phyloP scores from a whole-genome alignment of 2,113 vertebrate genomes.

The Pelecanoides urinatrix region DNA sequence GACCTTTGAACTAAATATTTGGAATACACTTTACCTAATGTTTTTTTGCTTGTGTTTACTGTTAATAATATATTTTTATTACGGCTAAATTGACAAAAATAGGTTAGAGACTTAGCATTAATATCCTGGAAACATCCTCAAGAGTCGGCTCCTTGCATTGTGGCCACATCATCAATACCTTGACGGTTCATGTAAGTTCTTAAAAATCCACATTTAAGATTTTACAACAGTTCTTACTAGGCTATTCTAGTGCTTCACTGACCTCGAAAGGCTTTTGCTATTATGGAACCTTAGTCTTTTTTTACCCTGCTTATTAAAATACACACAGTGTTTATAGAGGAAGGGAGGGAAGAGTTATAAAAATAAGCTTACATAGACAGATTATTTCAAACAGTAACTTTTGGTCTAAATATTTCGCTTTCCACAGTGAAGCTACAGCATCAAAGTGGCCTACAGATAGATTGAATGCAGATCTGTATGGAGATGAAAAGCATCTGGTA shows the following conservation, averaged over 20 bases:
- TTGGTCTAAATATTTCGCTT: not conserved
- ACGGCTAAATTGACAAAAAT: not conserved
- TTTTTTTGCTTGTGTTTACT: not conserved
- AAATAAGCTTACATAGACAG: not conserved
- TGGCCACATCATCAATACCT: not conserved
- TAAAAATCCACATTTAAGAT: not conserved
- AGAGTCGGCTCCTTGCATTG: not conserved
- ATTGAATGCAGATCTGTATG: not conserved
- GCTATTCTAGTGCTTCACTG: not conserved
- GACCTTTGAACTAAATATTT: not conserved
- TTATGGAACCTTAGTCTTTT: not conserved
- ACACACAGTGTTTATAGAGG: not conserved
- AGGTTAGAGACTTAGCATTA: not conserved
- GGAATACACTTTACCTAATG: not conserved
- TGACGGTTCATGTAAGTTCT: not conserved
- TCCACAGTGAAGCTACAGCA: not conserved
- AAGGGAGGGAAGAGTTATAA: not conserved
- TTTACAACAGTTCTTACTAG: not conserved
- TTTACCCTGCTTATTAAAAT: not conserved
- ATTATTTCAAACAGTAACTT: conserved; percentile 3
- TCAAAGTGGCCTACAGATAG: not conserved
- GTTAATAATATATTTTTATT: not conserved
- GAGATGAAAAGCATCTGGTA: not conserved
- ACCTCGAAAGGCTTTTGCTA: not conserved
- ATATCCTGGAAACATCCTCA: not conserved